phyloP scores from a whole-genome alignment of 2,797 vertebrate species.

The Dendrocincla tyrannina region DNA sequence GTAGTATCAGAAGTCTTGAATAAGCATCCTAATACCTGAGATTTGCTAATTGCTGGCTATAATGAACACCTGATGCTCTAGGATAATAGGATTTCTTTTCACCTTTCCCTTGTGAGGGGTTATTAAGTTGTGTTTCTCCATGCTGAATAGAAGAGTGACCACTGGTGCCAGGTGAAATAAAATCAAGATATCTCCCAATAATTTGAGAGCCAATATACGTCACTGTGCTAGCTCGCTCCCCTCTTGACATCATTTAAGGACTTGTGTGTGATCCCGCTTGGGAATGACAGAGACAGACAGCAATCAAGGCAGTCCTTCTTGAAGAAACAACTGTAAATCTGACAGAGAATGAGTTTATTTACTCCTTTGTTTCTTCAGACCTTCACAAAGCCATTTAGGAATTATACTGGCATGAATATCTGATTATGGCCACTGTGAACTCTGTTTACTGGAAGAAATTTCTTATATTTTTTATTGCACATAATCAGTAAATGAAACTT shows the following conservation, averaged over 20 bases:
- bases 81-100: background rate
- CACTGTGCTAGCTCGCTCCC: background rate
- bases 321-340: conserved; percentile 7
- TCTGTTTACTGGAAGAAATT: background rate
- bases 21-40: background rate
- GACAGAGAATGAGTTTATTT: conserved; percentile 35
- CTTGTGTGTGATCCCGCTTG: background rate
- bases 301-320: conserved; percentile 8
- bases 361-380: background rate
- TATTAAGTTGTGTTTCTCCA: background rate
- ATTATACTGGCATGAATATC: background rate
- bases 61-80: conserved; percentile 1
- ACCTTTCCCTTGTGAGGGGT: background rate
- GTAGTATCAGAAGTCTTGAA: background rate
- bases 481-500: background rate
- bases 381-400: background rate
- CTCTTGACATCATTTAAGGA: conserved; percentile 33
- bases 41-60: conserved; percentile 18
- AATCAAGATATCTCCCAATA: conserved; percentile 46
- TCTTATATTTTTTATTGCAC: background rate
- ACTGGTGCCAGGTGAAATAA: conserved; percentile 25
- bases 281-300: background rate
- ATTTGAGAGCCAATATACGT: conserved; percentile 28
- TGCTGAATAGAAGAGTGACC: background rate
- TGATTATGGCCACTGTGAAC: background rate